Base-by-base conservation (phyloP, 2,888 invertebrate genomes). In the Acrobasis suavella region DNA sequence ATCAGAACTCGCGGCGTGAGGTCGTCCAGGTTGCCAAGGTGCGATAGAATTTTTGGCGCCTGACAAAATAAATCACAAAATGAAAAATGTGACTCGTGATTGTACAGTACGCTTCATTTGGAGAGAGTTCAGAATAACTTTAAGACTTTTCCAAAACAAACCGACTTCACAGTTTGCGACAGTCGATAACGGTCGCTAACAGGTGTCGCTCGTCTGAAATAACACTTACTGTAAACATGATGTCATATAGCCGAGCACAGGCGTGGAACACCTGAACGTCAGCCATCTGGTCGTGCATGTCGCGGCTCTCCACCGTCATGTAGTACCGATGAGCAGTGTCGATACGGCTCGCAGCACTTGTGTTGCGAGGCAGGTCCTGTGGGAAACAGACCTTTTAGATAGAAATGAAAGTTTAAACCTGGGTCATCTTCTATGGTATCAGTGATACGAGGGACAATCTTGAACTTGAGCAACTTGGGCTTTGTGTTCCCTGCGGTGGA, bases 231-330 rank as follows among this genome's bases (percentile, higher is more conserved):
- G 86, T 89, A 52, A 82, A 85, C 80, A 91, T 78, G 60, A 87
- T 72, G 64, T 90, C 89, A 62, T 91, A 89, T 0, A 90, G 80
- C 12, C 89, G 72, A 9, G 83, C 86, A 60, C 83, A 81, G 0
- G 82, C 83, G 65, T 91, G 91, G 74, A 89, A 90, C 63, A 90
- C 89, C 64, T 91, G 91, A 1, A 78, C 69, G 65, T 89, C 91
- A 0, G 91, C 91, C 89, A 91, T 88, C 69, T 84, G 79, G 70
- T 91, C 90, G 73, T 91, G 90, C 80, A 84, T 81, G 65, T 89
- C 90, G 0, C 75, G 71, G 58, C 79, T 83, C 67, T 90, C 88
- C 0, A 89, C 90, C 0, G 87, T 76, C 81, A 86, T 86, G 77
- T 91, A 91, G 78, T 82, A 87, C 0, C 76, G 73, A 62, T 91